These are phyloP conservation scores for Belonocnema kinseyi DNA, from an alignment of 1,140 invertebrate species.

Conservation along the genomic window DNA sequence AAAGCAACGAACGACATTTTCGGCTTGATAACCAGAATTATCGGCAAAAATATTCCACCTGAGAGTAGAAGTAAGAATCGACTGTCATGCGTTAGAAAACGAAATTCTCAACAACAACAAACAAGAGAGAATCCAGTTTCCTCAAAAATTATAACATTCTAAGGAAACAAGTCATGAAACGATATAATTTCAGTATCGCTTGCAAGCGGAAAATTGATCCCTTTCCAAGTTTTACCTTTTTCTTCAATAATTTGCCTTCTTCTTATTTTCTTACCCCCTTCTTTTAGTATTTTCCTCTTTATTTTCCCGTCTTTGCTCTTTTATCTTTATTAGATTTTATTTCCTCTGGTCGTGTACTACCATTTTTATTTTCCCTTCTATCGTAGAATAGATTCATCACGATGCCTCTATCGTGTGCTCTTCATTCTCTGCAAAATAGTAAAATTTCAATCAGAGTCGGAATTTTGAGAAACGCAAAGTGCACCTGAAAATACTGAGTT, in stretches of 20 bases:
- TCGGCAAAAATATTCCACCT: background rate
- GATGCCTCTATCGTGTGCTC: constrained; percentile 26
- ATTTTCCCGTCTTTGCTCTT: background rate
- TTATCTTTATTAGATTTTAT: background rate
- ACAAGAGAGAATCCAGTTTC: constrained; percentile 8
- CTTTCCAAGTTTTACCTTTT: background rate
- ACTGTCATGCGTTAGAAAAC: constrained; percentile 7
- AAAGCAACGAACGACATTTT: constrained; percentile 13
- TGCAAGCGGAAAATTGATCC: constrained; percentile 22
- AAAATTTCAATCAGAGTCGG: background rate
- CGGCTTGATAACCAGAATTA: constrained; percentile 3
- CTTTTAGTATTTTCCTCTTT: background rate
- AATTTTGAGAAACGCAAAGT: background rate
- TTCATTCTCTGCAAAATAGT: background rate
- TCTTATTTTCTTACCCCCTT: background rate
- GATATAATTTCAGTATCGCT: background rate
- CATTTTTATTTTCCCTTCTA: constrained; percentile 6
- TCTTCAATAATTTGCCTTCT: background rate
- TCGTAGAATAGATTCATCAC: constrained; percentile 5
- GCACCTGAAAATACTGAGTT: background rate
- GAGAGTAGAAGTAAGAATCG: constrained; percentile 30
- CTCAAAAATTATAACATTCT: background rate
- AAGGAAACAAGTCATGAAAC: constrained; percentile 13
- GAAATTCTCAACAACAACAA: background rate
- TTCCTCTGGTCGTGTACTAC: constrained; percentile 24